Evolutionary conservation across 2,888 invertebrate genomes (phyloP).

Genomic region (Drosophila tanythrix): DNA sequence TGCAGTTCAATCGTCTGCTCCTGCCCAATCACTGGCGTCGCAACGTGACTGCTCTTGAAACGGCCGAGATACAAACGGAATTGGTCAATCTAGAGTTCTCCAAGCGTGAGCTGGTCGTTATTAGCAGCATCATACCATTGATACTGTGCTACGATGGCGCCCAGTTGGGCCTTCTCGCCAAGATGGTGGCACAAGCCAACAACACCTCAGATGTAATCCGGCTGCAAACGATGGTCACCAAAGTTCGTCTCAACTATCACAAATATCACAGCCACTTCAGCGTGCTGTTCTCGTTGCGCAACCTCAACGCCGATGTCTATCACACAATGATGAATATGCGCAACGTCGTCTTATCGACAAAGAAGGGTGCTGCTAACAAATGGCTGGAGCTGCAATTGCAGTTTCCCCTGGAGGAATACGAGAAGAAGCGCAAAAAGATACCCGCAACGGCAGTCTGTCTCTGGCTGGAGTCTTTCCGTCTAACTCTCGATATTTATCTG

Average conservation of each 20-base stretch:
- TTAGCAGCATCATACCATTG: slow-evolving; percentile 51
- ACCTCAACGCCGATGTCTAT: slow-evolving; percentile 62
- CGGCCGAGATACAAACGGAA: slow-evolving; percentile 70
- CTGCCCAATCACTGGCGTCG: slow-evolving; percentile 78
- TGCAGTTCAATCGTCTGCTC: slow-evolving; percentile 69
- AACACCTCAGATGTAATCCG: slow-evolving; percentile 62
- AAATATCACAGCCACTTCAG: slow-evolving; percentile 65
- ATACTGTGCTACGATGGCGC: slow-evolving; percentile 42
- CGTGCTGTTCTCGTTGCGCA: slow-evolving; percentile 57
- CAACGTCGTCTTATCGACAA: slow-evolving; percentile 61
- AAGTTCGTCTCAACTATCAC: slow-evolving; percentile 49
- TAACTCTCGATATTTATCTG: slow-evolving; percentile 70
- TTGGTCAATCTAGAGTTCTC: slow-evolving; percentile 77
- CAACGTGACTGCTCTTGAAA: slow-evolving; percentile 65
- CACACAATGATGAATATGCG: slow-evolving; percentile 64
- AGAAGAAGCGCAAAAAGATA: slow-evolving; percentile 6
- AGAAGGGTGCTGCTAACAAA: slow-evolving; percentile 60
- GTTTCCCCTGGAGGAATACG: slow-evolving; percentile 47
- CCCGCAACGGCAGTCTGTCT: slow-evolving; percentile 68
- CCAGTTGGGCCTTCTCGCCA: slow-evolving; percentile 37
- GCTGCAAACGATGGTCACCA: slow-evolving; percentile 61
- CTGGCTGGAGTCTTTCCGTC: slow-evolving; percentile 77
- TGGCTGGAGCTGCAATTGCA: slow-evolving; percentile 81
- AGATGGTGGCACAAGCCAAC: slow-evolving; percentile 40
- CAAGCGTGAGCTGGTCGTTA: slow-evolving; percentile 75